Base-by-base conservation (phyloP, 1,140 invertebrate species). In the Pararge aegeria region DNA sequence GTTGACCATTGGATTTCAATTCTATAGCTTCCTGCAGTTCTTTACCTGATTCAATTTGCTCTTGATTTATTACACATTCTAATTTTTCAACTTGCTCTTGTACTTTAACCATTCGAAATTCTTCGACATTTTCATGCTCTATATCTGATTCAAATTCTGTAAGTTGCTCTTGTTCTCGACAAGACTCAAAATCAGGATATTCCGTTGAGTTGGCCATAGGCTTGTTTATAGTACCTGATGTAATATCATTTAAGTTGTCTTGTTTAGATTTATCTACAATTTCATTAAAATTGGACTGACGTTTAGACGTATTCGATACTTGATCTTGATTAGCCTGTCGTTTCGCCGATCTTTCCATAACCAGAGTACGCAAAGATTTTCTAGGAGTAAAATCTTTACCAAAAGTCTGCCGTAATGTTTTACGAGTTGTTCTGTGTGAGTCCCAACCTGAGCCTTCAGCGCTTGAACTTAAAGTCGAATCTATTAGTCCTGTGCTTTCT, bases 261-360 rank as follows among this genome's bases (percentile, higher is more conserved):
- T 12, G 42, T 46, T 20, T 19, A 18, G 16, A 20, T 34, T 21
- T 16, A n/a, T 46, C 5, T 12, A 1, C 19, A 19, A 12, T 1
- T 46, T 46, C 42, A 9, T 46, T 46, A 10, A 20, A 19, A 16
- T 20, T 20, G 6, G 6, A 20, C 16, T 20, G 16, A 16, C 38
- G 38, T 42, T 42, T 42, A 7, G 38, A 42, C 9, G 13, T 16
- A 24, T 56, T 29, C 34, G n/a, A 16, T 2, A 42, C 27, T 20
- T 68, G 64, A 2, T 64, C 62, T 1, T 70, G 49, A 40, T 68
- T 56, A 19, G 42, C 60, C 5, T 77, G 66, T 15, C 78, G 58
- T 64, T 83, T 85, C 0, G 80, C 80, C 0, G 83, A 79, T 68
- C 85, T 82, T 54, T 88, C 83, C 82, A 88, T 85, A 1, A 88